These are phyloP conservation scores for Nasonia giraulti DNA, from an alignment of 1,140 invertebrate genomes.

Conservation along the genomic window DNA sequence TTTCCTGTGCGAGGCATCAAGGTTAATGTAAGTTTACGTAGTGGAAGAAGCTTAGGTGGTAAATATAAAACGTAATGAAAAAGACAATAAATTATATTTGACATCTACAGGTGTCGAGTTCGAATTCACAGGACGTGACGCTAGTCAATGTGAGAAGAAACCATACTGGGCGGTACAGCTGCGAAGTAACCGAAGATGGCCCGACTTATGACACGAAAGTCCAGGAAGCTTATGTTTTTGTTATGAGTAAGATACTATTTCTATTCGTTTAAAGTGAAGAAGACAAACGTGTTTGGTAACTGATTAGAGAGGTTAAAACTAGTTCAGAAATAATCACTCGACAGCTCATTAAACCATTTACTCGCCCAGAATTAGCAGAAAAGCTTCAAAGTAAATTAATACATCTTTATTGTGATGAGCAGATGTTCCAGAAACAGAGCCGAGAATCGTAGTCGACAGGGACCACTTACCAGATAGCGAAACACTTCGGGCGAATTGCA, in stretches of 20 bases:
- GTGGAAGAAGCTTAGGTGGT: background rate
- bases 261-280: no score
- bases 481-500: slow-evolving; percentile 84
- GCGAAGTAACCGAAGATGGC: slow-evolving; percentile 84
- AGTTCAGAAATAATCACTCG: background rate
- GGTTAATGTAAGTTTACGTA: slow-evolving; percentile 82
- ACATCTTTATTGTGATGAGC: slow-evolving; percentile 59
- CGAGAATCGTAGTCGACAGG: slow-evolving; percentile 66
- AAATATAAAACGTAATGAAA: background rate
- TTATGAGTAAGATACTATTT: slow-evolving; percentile 77
- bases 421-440: slow-evolving; percentile 71
- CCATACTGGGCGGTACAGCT: slow-evolving; percentile 82
- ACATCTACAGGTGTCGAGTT: slow-evolving; percentile 73
- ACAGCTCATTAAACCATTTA: slow-evolving; percentile 16
- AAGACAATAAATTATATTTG: slow-evolving; percentile 40
- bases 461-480: slow-evolving; percentile 77
- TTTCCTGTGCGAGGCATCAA: slow-evolving; percentile 80
- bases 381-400: slow-evolving; percentile 44
- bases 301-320: no score
- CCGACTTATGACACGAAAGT: slow-evolving; percentile 82
- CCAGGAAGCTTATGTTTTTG: slow-evolving; percentile 78
- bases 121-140: slow-evolving; percentile 75
- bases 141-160: slow-evolving; percentile 76
- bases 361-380: no score
- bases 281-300: no score